Conservation (phyloP, 53 echinoderm and acorn worm genomes). For the Luidia sarsii region DNA sequence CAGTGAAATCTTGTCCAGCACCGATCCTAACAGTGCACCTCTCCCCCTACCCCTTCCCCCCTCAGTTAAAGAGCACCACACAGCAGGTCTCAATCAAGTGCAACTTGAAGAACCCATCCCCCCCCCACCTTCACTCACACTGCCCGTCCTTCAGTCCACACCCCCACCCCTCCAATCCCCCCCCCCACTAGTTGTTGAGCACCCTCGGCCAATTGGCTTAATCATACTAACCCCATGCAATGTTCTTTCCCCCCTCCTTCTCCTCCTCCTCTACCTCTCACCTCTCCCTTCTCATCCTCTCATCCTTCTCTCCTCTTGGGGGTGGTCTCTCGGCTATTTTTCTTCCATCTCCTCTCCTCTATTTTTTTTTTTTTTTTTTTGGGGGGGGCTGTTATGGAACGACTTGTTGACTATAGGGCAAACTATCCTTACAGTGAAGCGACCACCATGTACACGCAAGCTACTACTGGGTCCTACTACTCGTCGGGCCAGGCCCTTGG, state of each 20-base stretch:
- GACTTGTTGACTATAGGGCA: constrained; percentile 51
- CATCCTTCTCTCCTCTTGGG: constrained; percentile 22
- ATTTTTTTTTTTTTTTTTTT: constrained; percentile 2
- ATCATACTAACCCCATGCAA: constrained; percentile 58
- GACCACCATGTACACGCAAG: constrained; percentile 97
- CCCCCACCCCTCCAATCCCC: not conserved
- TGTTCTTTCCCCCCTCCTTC: constrained; percentile 48
- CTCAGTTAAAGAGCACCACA: no score
- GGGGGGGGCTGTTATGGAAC: no score
- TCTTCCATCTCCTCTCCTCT: not conserved
- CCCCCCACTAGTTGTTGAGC: not conserved
- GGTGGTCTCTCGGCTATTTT: not conserved
- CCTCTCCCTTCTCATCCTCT: constrained; percentile 26
- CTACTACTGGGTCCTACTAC: constrained; percentile 82
- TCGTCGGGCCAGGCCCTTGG: constrained; percentile 67
- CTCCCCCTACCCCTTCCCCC: no score
- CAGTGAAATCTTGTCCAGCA: not conserved
- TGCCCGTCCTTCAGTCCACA: not conserved
- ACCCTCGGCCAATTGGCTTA: constrained; percentile 31
- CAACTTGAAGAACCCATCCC: no score
- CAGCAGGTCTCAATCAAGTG: no score
- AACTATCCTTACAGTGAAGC: constrained; percentile 99
- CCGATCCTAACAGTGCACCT: not conserved
- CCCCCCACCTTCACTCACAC: no score
- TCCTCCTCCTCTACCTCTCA: constrained; percentile 39